Percentiles rank a stretch among this genome's conserved stretches.
Conservation (phyloP, 1,140 invertebrate species). For the Pseudomyrmex pallidus region DNA sequence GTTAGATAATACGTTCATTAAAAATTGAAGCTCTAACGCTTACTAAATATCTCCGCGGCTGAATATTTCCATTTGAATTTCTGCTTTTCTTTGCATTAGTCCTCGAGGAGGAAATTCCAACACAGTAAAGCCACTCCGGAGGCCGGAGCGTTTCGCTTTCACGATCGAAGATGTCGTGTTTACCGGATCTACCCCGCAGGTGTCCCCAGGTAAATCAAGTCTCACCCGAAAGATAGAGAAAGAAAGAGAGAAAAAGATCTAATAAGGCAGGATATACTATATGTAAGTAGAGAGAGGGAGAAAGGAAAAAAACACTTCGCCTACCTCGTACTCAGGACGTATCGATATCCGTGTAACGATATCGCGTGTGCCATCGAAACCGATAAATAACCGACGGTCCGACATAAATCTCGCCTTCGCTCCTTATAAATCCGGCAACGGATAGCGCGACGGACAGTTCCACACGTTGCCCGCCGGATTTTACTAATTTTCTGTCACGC, state of each 20-base stretch:
- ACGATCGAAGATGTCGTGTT: constrained; percentile 56
- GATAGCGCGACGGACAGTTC: constrained; percentile 79
- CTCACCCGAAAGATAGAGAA: constrained; percentile 19
- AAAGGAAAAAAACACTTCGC: neutral
- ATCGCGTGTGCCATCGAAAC: constrained; percentile 84
- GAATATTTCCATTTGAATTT: constrained; percentile 1
- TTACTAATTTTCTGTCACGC: constrained; percentile 84
- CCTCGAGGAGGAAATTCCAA: constrained; percentile 38
- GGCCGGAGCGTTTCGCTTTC: constrained; percentile 42
- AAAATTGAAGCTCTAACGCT: neutral
- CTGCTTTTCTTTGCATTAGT: constrained; percentile 19
- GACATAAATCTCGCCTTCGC: constrained; percentile 83
- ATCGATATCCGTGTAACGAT: constrained; percentile 84
- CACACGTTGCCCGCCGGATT: constrained; percentile 80
- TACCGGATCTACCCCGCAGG: constrained; percentile 50
- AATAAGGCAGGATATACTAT: constrained; percentile 26
- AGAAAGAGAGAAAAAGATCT: neutral
- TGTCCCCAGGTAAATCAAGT: constrained; percentile 64
- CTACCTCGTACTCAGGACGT: constrained; percentile 74
- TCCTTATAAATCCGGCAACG: constrained; percentile 83
- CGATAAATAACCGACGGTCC: constrained; percentile 83
- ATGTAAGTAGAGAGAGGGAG: constrained; percentile 24
- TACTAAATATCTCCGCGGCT: neutral
- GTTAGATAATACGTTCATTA: constrained; percentile 10
- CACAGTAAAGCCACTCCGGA: constrained; percentile 3